Evolutionary conservation across 1,140 invertebrate genomes (phyloP).

Genomic region (Ephestia elutella): DNA sequence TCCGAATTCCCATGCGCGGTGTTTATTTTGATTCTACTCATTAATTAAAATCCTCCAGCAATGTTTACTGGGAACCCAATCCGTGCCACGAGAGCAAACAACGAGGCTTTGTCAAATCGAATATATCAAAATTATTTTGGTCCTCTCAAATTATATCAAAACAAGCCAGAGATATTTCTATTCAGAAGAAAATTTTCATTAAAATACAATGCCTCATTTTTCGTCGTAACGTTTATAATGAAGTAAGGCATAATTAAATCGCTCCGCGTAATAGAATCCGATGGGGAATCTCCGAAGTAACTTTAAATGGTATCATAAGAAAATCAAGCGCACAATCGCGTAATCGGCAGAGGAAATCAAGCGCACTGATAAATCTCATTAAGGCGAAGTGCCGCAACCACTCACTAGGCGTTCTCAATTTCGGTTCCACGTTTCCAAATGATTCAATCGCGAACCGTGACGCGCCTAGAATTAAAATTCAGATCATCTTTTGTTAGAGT

Average conservation of each 20-base stretch:
- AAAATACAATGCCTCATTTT: conserved; percentile 1
- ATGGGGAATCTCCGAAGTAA: conserved; percentile 10
- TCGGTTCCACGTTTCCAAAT: conserved; percentile 45
- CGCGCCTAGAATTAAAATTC: conserved; percentile 51
- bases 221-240: background rate
- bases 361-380: conserved; percentile 57
- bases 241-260: background rate
- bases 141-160: background rate
- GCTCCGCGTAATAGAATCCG: conserved; percentile 24
- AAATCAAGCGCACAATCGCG: conserved; percentile 40
- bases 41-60: background rate
- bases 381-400: conserved; percentile 33
- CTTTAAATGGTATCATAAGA: conserved; percentile 35
- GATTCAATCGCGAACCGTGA: conserved; percentile 46
- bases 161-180: background rate
- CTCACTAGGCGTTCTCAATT: conserved; percentile 37
- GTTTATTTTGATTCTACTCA: background rate
- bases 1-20: background rate
- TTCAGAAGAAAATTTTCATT: background rate
- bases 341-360: conserved; percentile 35
- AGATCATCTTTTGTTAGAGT: conserved; percentile 37
- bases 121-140: background rate
- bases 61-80: background rate
- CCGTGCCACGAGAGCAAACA: background rate
- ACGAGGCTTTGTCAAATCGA: background rate